A percentile compares a stretch with the other conserved stretches of the same genome.
Conservation (phyloP, 2,888 invertebrate species). For the Drosophila kokeensis region DNA sequence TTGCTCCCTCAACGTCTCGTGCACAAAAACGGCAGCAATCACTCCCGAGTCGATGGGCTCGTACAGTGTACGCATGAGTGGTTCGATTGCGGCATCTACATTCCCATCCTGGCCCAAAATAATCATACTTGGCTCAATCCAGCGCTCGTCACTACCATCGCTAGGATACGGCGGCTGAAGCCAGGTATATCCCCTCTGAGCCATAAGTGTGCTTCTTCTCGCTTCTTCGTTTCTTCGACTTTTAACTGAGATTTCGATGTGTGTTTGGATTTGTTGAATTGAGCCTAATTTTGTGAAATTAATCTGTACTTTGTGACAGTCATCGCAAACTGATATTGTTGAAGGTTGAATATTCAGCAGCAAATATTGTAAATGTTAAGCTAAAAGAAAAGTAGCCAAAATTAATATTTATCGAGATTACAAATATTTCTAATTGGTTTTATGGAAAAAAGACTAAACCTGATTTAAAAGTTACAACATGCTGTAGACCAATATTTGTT, state of each 20-base stretch:
- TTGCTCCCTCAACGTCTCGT: slow-evolving; percentile 54
- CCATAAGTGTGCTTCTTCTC: not conserved
- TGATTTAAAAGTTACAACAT: no score
- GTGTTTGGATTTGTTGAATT: not conserved
- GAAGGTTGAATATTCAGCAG: not conserved
- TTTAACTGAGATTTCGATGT: slow-evolving; percentile 20
- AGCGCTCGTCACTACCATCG: slow-evolving; percentile 52
- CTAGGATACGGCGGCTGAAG: slow-evolving; percentile 55
- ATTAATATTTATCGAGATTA: no score
- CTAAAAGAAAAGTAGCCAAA: no score
- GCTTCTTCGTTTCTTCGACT: not conserved
- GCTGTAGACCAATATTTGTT: no score
- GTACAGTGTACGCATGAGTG: slow-evolving; percentile 43
- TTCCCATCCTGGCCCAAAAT: slow-evolving; percentile 46
- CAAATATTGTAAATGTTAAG: not conserved
- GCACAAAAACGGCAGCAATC: slow-evolving; percentile 58
- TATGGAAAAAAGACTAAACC: not conserved
- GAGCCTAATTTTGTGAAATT: not conserved
- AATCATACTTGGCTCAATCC: slow-evolving; percentile 57
- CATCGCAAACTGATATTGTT: not conserved
- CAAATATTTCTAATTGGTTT: no score
- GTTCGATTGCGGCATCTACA: slow-evolving; percentile 42
- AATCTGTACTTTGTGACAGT: not conserved
- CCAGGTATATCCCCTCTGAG: slow-evolving; percentile 55
- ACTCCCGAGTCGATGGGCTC: slow-evolving; percentile 45